These are phyloP conservation scores for Larimichthys polyactis DNA, from an alignment of 2,113 vertebrate species.

Conservation along the genomic window DNA sequence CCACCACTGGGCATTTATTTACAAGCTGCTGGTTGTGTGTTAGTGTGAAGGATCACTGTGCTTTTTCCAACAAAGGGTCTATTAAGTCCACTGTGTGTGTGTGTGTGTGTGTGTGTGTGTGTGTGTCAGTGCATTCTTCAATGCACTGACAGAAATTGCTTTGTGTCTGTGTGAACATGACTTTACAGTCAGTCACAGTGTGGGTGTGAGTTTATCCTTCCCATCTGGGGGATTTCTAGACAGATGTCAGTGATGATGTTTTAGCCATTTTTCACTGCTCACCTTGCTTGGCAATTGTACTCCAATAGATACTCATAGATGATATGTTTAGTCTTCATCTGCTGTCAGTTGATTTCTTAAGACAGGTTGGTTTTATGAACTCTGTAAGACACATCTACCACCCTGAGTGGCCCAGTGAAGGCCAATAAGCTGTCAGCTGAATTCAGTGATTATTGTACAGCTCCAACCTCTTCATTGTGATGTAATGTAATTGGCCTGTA, in stretches of 20 bases:
- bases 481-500: neutral
- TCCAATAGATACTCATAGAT: neutral
- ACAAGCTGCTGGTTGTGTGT: slow-evolving; percentile 6
- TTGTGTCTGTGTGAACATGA: neutral
- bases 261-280: neutral
- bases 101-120: neutral
- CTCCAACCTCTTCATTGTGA: slow-evolving; percentile 1
- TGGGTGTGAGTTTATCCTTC: neutral
- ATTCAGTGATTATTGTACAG: neutral
- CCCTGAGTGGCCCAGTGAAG: neutral
- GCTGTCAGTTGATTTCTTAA: neutral
- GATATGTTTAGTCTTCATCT: neutral
- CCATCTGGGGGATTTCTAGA: slow-evolving; percentile 1
- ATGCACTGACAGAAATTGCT: slow-evolving; percentile 10
- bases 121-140: neutral
- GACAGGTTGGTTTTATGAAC: neutral
- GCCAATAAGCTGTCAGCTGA: slow-evolving; percentile 18
- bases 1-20: slow-evolving; percentile 4
- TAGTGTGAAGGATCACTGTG: slow-evolving; percentile 6
- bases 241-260: neutral
- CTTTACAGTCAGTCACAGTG: neutral
- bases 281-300: neutral
- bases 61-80: slow-evolving; percentile 7
- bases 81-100: slow-evolving; percentile 3
- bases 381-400: neutral